Evolutionary conservation across 2,888 invertebrate species (phyloP), one percentile per base, ranked within the genome.

Genomic region (Pteria penguin): DNA sequence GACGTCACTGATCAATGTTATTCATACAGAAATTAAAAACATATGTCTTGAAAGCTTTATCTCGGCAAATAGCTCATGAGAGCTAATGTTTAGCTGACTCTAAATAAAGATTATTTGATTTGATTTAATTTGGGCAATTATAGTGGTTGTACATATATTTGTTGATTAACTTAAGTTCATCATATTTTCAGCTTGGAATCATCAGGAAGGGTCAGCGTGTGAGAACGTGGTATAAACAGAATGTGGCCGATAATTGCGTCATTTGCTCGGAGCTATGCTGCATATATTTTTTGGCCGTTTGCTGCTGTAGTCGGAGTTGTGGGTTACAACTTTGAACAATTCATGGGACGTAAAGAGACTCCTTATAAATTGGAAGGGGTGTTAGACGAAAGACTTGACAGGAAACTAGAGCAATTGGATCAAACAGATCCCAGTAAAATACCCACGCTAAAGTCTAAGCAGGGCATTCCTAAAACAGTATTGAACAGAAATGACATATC

Each of bases 241-340:
- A 97, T 97, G 96, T 96, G 96, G 95, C 96, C 96, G 0, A 88
- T 96, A 70, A 72, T 96, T 45, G 90, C 95, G 89, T 93, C 94
- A 75, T 93, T 95, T 68, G 84, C 96, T 27, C 93, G 96, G 69
- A 93, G 94, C 1, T 97, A 97, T 90, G 96, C 95, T 0, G 95
- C 96, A 0, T 95, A 95, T 82, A 93, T 97, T 45, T 96, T 96
- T 0, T 92, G 97, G 57, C 98, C 98, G 0, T 93, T 97, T 80
- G 97, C 97, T 0, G 95, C 94, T 0, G 92, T 96, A 0, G 94
- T 97, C 31, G 98, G 97, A 3, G 94, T 96, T 71, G 93, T 97
- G 85, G 98, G 98, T 31, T 98, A 98, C 91, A 95, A 97, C 86
- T 97, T 98, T 93, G 89, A 90, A 66, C 78, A 87, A 27, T 68